A percentile compares a stretch with the other conserved stretches of the same genome.
These are phyloP conservation scores for Noturus placidus DNA, from an alignment of 2,113 vertebrate species.

Conservation along the genomic window DNA sequence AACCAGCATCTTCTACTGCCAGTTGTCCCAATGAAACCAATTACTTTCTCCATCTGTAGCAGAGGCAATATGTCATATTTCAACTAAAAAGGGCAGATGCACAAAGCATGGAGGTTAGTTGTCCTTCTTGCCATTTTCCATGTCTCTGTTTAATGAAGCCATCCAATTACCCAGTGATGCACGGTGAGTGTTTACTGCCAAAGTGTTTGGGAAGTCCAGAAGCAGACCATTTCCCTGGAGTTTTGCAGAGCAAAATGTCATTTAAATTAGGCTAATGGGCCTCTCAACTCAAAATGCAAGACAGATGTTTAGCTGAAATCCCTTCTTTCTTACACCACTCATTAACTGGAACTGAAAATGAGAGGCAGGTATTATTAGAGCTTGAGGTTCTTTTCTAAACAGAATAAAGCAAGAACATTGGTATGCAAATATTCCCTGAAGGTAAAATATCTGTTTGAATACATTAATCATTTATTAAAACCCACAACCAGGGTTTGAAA, in stretches of 20 bases:
- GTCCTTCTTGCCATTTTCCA: conserved; percentile 50
- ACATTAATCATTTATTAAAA: not conserved
- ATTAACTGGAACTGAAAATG: conserved; percentile 16
- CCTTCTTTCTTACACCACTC: not conserved
- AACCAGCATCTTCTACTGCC: conserved; percentile 57
- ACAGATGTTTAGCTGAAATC: conserved; percentile 26
- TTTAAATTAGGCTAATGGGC: conserved; percentile 32
- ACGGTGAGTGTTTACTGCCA: conserved; percentile 23
- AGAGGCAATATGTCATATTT: conserved; percentile 65
- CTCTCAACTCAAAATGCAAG: conserved; percentile 25
- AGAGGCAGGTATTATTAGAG: not conserved
- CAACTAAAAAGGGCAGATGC: conserved; percentile 54
- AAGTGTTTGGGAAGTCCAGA: not conserved
- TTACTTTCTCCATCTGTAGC: conserved; percentile 67
- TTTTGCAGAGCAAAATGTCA: conserved; percentile 36
- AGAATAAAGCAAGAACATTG: conserved; percentile 12
- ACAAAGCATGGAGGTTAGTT: conserved; percentile 51
- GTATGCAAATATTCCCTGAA: not conserved
- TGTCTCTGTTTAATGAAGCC: not conserved
- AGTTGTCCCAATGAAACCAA: conserved; percentile 73
- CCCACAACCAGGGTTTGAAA: not conserved
- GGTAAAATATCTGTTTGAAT: not conserved
- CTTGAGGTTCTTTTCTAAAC: conserved; percentile 8
- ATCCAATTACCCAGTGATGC: conserved; percentile 15
- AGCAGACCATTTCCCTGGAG: conserved; percentile 7